Conservation (phyloP, 2,888 invertebrate species). For the Rhimphoctona megacephalus region DNA sequence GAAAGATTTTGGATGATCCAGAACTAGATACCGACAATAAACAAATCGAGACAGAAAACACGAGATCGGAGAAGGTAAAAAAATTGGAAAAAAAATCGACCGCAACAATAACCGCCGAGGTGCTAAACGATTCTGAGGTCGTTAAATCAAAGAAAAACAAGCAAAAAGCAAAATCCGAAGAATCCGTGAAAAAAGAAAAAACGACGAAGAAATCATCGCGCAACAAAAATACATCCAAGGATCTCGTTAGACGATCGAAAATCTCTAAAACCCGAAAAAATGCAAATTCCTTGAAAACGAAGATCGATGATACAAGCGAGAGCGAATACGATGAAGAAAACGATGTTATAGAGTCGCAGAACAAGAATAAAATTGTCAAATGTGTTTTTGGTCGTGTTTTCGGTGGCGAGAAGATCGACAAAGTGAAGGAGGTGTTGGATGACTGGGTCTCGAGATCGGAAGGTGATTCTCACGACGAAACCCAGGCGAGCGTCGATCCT, state of each 20-base stretch:
- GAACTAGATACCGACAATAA: slow-evolving; percentile 72
- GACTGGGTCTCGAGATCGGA: slow-evolving; percentile 82
- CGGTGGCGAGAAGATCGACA: slow-evolving; percentile 80
- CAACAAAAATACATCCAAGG: slow-evolving; percentile 21
- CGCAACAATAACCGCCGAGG: background rate
- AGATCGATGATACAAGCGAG: slow-evolving; percentile 73
- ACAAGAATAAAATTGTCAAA: slow-evolving; percentile 81
- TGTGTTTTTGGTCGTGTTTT: slow-evolving; percentile 82
- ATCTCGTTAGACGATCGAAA: slow-evolving; percentile 34
- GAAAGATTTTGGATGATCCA: slow-evolving; percentile 75
- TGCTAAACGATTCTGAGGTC: background rate
- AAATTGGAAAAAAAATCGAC: background rate
- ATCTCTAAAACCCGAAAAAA: slow-evolving; percentile 56
- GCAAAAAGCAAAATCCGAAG: slow-evolving; percentile 40
- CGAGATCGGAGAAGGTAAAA: slow-evolving; percentile 18
- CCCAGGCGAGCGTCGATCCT: slow-evolving; percentile 42
- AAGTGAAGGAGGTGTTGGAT: slow-evolving; percentile 81
- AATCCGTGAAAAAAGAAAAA: slow-evolving; percentile 38
- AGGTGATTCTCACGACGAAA: slow-evolving; percentile 74
- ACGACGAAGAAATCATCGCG: slow-evolving; percentile 43
- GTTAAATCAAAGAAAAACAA: slow-evolving; percentile 29
- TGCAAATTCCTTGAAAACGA: slow-evolving; percentile 43
- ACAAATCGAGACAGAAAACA: slow-evolving; percentile 47
- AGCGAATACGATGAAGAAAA: slow-evolving; percentile 72
- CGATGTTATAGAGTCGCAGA: slow-evolving; percentile 72